Evolutionary conservation across 1,140 invertebrate genomes (phyloP).

Genomic region (Hormaphis cornu): DNA sequence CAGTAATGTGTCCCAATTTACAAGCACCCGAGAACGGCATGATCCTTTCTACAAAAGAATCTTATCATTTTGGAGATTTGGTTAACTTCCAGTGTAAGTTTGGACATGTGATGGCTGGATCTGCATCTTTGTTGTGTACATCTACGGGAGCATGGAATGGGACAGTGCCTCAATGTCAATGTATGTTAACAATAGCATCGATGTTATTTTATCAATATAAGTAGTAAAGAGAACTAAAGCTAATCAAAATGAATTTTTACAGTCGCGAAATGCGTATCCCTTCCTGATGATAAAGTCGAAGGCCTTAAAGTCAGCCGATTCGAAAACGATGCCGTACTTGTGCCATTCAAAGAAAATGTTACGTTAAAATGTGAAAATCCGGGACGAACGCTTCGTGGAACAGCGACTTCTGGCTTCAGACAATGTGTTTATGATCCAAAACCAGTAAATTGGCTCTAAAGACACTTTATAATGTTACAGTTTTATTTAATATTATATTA

Average conservation of each 20-base stretch:
- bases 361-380: constrained; percentile 68
- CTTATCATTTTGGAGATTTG: constrained; percentile 72
- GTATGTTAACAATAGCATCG: constrained; percentile 47
- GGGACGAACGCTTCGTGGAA: constrained; percentile 67
- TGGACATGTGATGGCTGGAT: constrained; percentile 83
- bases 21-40: constrained; percentile 80
- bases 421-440: constrained; percentile 94
- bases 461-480: neutral
- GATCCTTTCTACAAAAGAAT: constrained; percentile 66
- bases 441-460: constrained; percentile 50
- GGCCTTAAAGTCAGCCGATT: constrained; percentile 64
- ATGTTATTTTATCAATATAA: constrained; percentile 30
- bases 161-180: constrained; percentile 81
- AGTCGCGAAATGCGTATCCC: constrained; percentile 81
- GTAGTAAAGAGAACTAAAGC: neutral
- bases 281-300: constrained; percentile 80
- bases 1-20: constrained; percentile 76
- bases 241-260: constrained; percentile 36
- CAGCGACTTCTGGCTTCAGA: constrained; percentile 70
- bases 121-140: constrained; percentile 72
- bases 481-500: neutral
- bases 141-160: constrained; percentile 90
- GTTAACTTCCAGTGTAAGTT: constrained; percentile 90
- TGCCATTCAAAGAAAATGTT: constrained; percentile 83
- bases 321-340: constrained; percentile 67